Evolutionary conservation across 1,140 invertebrate genomes (phyloP).

Genomic region (Drosophila lini): DNA sequence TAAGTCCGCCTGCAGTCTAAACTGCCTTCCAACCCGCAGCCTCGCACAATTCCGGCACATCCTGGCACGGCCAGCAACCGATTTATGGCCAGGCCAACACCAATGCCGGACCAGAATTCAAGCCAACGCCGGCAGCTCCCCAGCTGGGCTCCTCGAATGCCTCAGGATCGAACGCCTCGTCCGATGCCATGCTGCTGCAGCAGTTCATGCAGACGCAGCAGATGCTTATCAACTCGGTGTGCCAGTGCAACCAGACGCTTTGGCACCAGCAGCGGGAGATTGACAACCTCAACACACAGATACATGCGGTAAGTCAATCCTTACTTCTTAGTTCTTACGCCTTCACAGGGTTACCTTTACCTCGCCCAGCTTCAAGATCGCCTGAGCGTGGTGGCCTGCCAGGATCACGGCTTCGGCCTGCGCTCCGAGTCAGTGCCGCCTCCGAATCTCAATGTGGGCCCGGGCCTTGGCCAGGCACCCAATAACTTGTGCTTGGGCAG

Average conservation of each 20-base stretch:
- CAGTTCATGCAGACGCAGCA: constrained; percentile 87
- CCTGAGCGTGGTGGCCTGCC: constrained; percentile 50
- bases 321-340: not conserved
- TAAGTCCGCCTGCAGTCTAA: not conserved
- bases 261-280: constrained; percentile 88
- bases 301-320: constrained; percentile 61
- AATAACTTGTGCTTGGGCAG: constrained; percentile 70
- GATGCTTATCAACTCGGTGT: constrained; percentile 87
- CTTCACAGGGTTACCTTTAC: not conserved
- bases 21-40: constrained; percentile 7
- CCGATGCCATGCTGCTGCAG: constrained; percentile 84
- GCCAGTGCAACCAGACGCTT: constrained; percentile 87
- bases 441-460: constrained; percentile 30
- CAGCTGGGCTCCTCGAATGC: constrained; percentile 52
- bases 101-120: constrained; percentile 26
- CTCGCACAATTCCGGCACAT: constrained; percentile 42
- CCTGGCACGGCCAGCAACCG: constrained; percentile 58
- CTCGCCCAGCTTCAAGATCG: constrained; percentile 74
- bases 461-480: constrained; percentile 34
- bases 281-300: constrained; percentile 79
- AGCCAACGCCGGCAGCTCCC: constrained; percentile 10
- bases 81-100: constrained; percentile 36
- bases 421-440: constrained; percentile 81
- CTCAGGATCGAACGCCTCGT: constrained; percentile 56
- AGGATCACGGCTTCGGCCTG: constrained; percentile 56